phyloP scores from a whole-genome alignment of 2,888 invertebrate genomes.

The Serripes groenlandicus region DNA sequence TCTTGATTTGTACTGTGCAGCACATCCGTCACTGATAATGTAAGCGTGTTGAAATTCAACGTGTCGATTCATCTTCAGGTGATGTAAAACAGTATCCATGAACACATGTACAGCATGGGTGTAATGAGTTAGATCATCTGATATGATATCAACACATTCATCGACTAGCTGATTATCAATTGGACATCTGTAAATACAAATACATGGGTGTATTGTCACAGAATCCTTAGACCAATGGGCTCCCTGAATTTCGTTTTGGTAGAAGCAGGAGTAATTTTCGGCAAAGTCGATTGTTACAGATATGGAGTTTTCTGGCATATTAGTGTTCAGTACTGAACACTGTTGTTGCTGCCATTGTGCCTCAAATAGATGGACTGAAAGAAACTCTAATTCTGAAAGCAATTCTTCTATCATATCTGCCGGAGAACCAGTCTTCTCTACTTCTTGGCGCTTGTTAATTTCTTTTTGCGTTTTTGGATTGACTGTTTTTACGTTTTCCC shows the following conservation, averaged over 20 bases:
- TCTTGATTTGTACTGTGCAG: no score
- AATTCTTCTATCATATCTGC: constrained; percentile 25
- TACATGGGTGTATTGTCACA: constrained; percentile 56
- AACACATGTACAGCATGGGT: constrained; percentile 40
- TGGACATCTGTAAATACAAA: constrained; percentile 39
- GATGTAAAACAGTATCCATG: background rate
- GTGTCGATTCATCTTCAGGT: no score
- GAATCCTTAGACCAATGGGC: constrained; percentile 61
- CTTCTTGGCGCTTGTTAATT: constrained; percentile 31
- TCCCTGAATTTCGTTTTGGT: constrained; percentile 57
- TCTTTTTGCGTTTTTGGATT: constrained; percentile 52
- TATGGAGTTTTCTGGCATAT: constrained; percentile 28
- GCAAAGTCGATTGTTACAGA: constrained; percentile 51
- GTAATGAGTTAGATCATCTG: constrained; percentile 54
- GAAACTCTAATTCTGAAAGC: constrained; percentile 28
- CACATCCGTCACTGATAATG: no score
- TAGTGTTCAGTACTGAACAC: no score
- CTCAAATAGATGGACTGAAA: constrained; percentile 43
- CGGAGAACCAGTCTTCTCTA: constrained; percentile 13
- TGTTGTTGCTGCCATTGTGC: constrained; percentile 52
- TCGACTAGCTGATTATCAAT: constrained; percentile 29
- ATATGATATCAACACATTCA: constrained; percentile 45
- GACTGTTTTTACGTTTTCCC: constrained; percentile 20
- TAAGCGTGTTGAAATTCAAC: no score
- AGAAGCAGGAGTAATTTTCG: constrained; percentile 52